Conservation (phyloP, 2,797 vertebrate genomes). For the Heteromormyrus szaboi region DNA sequence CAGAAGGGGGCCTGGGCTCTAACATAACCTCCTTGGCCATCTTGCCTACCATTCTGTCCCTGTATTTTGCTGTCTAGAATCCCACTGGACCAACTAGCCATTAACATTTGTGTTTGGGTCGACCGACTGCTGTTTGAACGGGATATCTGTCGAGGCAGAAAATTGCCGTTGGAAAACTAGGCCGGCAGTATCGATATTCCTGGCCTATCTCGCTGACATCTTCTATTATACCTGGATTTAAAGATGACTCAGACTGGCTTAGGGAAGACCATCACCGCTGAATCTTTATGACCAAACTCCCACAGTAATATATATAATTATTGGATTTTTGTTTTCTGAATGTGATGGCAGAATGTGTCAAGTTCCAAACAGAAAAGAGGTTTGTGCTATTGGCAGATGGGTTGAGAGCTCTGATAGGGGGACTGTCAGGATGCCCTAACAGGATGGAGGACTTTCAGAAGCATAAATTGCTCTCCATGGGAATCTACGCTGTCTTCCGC, state of each 20-base stretch:
- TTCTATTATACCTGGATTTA: not conserved
- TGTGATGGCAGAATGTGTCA: slow-evolving; percentile 28
- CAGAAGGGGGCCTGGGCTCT: not conserved
- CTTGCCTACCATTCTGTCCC: not conserved
- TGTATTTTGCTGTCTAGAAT: not conserved
- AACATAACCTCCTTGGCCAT: not conserved
- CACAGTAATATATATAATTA: not conserved
- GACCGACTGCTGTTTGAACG: not conserved
- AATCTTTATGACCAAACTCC: not conserved
- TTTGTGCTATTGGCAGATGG: not conserved
- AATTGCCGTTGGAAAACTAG: not conserved
- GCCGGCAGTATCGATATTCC: not conserved
- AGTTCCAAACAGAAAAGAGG: not conserved
- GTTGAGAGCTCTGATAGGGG: not conserved
- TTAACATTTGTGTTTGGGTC: not conserved
- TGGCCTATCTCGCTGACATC: not conserved
- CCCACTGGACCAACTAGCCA: not conserved
- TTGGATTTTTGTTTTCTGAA: slow-evolving; percentile 17
- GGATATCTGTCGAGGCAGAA: not conserved
- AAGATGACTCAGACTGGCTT: not conserved
- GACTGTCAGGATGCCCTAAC: not conserved
- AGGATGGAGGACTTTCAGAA: not conserved
- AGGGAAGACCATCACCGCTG: not conserved
- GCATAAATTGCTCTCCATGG: not conserved
- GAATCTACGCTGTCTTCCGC: not conserved